Evolutionary conservation across 2,797 vertebrate species (phyloP).

Genomic region (Brachymystax lenok): DNA sequence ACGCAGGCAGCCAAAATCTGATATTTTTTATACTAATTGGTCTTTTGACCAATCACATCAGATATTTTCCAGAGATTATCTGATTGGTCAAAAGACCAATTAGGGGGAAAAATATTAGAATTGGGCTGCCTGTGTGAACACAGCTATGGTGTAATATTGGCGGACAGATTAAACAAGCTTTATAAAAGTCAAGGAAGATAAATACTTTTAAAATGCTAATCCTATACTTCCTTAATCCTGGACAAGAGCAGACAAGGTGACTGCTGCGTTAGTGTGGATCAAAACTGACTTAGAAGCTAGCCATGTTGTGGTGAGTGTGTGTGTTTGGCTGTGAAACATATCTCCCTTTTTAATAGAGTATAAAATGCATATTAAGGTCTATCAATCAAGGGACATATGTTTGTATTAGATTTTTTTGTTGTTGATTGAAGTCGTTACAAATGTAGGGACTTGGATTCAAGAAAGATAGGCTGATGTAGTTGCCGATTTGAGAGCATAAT

Average conservation of each 20-base stretch:
- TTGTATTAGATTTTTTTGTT: no score
- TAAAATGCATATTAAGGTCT: background rate
- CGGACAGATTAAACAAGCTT: slow-evolving; percentile 63
- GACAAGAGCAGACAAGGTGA: slow-evolving; percentile 64
- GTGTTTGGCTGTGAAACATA: background rate
- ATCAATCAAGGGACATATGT: background rate
- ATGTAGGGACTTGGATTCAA: background rate
- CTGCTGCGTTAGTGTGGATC: slow-evolving; percentile 51
- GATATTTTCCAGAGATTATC: no score
- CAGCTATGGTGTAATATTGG: slow-evolving; percentile 33
- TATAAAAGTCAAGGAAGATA: slow-evolving; percentile 58
- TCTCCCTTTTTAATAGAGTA: background rate
- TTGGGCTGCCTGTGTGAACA: no score
- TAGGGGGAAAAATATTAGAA: no score
- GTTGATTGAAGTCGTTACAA: background rate
- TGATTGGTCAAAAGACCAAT: no score
- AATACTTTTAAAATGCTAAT: slow-evolving; percentile 72
- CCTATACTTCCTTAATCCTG: slow-evolving; percentile 69
- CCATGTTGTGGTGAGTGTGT: slow-evolving; percentile 7
- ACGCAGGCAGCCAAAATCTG: background rate
- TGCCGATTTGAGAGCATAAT: background rate
- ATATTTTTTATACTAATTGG: no score
- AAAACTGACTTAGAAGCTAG: slow-evolving; percentile 43
- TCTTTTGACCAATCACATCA: no score
- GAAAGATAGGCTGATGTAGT: background rate